These are phyloP conservation scores for Trypoxylon attenuatum DNA, from an alignment of 2,888 invertebrate genomes.

Conservation along the genomic window DNA sequence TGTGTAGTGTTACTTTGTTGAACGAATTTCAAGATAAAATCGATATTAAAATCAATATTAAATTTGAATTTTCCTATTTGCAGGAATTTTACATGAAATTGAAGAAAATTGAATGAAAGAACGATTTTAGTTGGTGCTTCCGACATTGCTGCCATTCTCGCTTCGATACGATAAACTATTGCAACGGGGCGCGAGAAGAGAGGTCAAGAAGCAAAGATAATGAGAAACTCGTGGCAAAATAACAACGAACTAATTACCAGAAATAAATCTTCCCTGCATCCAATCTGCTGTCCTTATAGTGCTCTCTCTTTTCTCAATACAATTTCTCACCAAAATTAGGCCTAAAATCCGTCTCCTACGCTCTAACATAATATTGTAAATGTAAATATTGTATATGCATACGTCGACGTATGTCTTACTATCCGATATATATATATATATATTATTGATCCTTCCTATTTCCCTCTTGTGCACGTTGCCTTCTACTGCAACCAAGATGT, in stretches of 20 bases:
- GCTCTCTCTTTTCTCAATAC: conserved; percentile 50
- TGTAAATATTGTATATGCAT: conserved; percentile 47
- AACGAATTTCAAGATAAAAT: too few relatives aligned
- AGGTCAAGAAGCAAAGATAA: conserved; percentile 4
- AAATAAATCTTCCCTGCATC: conserved; percentile 37
- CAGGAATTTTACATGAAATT: too few relatives aligned
- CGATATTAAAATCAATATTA: too few relatives aligned
- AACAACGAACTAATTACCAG: conserved; percentile 61
- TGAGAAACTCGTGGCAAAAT: conserved; percentile 27
- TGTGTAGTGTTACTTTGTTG: too few relatives aligned
- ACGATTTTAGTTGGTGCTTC: neutral
- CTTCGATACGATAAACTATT: conserved; percentile 13
- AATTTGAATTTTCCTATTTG: too few relatives aligned
- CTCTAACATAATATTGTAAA: too few relatives aligned
- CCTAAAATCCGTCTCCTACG: conserved; percentile 60
- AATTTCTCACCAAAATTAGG: conserved; percentile 65
- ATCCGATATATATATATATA: conserved; percentile 17
- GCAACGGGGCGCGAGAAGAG: conserved; percentile 17
- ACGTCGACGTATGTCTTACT: too few relatives aligned
- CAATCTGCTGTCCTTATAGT: conserved; percentile 52
- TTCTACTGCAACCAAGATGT: conserved; percentile 52
- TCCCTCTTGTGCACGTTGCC: conserved; percentile 62
- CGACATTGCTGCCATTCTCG: neutral
- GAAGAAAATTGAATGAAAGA: too few relatives aligned
- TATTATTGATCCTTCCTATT: conserved; percentile 44